A percentile compares a stretch with the other conserved stretches of the same genome.
phyloP scores from a whole-genome alignment of 1,140 invertebrate species.

The Leptonema lineaticorne region DNA sequence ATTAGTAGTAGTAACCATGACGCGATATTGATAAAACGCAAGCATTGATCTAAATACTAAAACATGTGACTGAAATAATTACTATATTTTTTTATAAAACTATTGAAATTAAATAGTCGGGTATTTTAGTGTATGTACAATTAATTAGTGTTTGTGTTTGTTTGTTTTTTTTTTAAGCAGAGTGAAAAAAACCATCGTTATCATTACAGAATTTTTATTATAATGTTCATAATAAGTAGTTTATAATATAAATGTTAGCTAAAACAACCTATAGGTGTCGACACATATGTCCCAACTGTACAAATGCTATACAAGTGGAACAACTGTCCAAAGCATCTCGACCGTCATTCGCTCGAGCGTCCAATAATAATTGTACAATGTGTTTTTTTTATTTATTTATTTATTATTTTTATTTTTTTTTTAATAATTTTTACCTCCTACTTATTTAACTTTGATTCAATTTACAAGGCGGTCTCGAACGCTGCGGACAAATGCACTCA shows the following conservation, averaged over 20 bases:
- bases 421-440: slow-evolving; percentile 25
- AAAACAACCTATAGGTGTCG: slow-evolving; percentile 57
- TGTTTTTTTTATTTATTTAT: too few species aligned
- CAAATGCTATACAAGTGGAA: slow-evolving; percentile 41
- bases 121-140: too few species aligned
- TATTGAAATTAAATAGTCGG: too few species aligned
- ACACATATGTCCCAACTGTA: slow-evolving; percentile 39
- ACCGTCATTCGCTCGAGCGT: slow-evolving; percentile 11
- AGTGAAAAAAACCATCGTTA: slow-evolving; percentile 37
- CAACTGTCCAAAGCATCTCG: slow-evolving; percentile 32
- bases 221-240: slow-evolving; percentile 60
- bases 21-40: too few species aligned
- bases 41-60: too few species aligned
- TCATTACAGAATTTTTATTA: slow-evolving; percentile 61
- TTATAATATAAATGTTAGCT: slow-evolving; percentile 60
- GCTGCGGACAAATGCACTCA: slow-evolving; percentile 30
- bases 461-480: slow-evolving; percentile 4
- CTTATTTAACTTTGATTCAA: slow-evolving; percentile 19
- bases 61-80: too few species aligned
- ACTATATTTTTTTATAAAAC: too few species aligned
- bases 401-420: too few species aligned
- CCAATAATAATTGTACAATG: slow-evolving; percentile 37
- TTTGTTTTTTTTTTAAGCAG: not conserved
- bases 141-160: too few species aligned
- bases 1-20: too few species aligned